Conservation (phyloP, 1,140 invertebrate genomes). For the Mercenaria mercenaria region DNA sequence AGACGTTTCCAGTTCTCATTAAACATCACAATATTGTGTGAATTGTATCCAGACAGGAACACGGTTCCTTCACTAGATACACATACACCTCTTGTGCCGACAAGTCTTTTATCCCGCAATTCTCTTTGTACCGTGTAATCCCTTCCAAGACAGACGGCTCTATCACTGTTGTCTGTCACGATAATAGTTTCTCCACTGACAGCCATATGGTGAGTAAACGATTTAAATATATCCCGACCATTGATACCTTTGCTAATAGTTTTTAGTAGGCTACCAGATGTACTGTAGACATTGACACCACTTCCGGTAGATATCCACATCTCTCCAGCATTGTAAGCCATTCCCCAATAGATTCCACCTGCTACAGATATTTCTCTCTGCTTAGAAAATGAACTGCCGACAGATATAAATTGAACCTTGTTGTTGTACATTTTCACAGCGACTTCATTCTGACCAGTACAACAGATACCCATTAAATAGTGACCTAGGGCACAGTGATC, state of each 20-base stretch:
- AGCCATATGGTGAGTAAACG: neutral
- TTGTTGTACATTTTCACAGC: too few relatives aligned
- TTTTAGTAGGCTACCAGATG: neutral
- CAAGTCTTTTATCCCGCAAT: neutral
- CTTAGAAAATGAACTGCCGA: neutral
- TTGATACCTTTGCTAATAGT: neutral
- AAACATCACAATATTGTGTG: too few relatives aligned
- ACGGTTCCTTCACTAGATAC: neutral
- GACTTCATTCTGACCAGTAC: neutral
- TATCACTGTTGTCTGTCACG: too few relatives aligned
- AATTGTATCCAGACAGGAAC: neutral
- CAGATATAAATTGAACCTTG: neutral
- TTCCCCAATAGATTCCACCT: neutral
- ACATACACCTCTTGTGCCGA: neutral
- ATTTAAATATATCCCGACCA: neutral
- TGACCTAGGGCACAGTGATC: too few relatives aligned
- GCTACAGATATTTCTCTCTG: neutral
- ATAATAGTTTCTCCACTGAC: too few relatives aligned
- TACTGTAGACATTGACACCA: too few relatives aligned
- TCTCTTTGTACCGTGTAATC: neutral
- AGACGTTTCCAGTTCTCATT: neutral
- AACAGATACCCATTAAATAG: neutral
- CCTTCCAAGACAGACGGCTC: too few relatives aligned
- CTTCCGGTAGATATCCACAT: too few relatives aligned
- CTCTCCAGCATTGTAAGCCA: neutral